Percentiles rank a stretch among this genome's conserved stretches.
Conservation (phyloP, 2,113 vertebrate species). For the Microtus oregoni region DNA sequence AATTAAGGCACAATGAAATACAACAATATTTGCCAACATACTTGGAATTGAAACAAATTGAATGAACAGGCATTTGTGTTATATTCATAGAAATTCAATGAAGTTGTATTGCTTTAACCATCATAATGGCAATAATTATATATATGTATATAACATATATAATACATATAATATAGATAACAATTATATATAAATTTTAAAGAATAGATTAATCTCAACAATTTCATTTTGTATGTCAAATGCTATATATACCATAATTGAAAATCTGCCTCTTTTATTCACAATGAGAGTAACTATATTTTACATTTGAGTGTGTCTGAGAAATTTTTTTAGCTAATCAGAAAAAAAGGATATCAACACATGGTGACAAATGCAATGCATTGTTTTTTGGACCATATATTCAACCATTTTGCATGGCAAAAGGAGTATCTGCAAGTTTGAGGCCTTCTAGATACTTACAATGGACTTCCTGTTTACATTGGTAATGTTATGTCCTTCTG, state of each 20-base stretch:
- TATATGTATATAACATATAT: too few relatives aligned
- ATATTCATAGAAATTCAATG: neutral
- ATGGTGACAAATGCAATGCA: neutral
- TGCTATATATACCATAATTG: neutral
- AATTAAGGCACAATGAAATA: conserved; percentile 7
- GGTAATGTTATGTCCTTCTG: too few relatives aligned
- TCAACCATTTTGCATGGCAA: neutral
- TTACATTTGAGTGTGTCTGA: neutral
- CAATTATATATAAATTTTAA: too few relatives aligned
- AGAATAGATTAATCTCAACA: neutral
- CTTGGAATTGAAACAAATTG: conserved; percentile 19
- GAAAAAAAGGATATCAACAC: neutral
- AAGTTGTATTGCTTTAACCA: neutral
- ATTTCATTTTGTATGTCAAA: neutral
- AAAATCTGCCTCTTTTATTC: neutral
- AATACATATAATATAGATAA: too few relatives aligned
- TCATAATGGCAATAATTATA: neutral
- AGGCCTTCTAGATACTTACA: neutral
- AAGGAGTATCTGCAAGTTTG: too few relatives aligned
- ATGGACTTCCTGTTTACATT: too few relatives aligned
- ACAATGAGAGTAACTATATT: neutral
- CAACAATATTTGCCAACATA: neutral
- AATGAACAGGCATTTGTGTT: neutral
- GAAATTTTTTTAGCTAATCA: neutral
- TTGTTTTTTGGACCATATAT: neutral